Evolutionary conservation across 2,888 invertebrate genomes (phyloP).

Genomic region (Elysia crispata): DNA sequence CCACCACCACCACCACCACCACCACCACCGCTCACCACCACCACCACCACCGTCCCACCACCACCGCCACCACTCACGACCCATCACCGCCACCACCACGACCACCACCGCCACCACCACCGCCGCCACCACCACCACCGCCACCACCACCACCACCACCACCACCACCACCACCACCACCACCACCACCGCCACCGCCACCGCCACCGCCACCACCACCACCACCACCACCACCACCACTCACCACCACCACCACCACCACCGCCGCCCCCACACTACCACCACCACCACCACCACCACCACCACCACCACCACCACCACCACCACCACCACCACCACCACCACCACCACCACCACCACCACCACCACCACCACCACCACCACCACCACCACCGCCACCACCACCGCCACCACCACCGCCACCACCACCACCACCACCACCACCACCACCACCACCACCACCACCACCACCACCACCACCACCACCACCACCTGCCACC

Average conservation of each 20-base stretch:
- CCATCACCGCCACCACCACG: background rate
- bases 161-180: background rate
- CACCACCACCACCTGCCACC: background rate
- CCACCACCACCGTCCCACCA: background rate
- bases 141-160: background rate
- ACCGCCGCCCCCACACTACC: background rate
- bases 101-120: background rate
- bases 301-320: background rate
- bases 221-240: too few relatives aligned
- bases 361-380: slow-evolving; percentile 11
- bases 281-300: slow-evolving; percentile 11
- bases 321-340: background rate
- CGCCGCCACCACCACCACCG: background rate
- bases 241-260: slow-evolving; percentile 13
- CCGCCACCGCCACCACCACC: too few relatives aligned
- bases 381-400: background rate
- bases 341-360: background rate
- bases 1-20: too few relatives aligned
- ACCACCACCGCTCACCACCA: too few relatives aligned
- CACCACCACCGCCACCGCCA: background rate
- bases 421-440: background rate
- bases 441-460: background rate
- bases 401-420: background rate
- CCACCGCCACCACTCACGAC: background rate
- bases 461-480: slow-evolving; percentile 22